phyloP scores from a whole-genome alignment of 2,113 vertebrate genomes.

The Thalassarche chlororhynchos region DNA sequence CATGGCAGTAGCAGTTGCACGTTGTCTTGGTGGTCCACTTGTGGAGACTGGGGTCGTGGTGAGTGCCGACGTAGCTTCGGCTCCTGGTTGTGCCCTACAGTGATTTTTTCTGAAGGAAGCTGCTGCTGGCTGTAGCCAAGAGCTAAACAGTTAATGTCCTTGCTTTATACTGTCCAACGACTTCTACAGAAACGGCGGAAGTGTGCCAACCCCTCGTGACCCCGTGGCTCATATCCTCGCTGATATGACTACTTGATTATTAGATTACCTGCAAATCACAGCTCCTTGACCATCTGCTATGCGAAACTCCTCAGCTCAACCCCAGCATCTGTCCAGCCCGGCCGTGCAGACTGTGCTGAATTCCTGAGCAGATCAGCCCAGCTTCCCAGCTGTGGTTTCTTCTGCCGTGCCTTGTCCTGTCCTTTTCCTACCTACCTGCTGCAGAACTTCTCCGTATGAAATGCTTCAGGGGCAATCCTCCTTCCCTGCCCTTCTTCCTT shows the following conservation, averaged over 20 bases:
- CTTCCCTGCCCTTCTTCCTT: background rate
- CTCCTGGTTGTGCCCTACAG: background rate
- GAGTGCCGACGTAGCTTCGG: accelerated
- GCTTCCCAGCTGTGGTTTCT: background rate
- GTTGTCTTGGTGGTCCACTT: accelerated
- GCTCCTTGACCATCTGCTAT: conserved; percentile 55
- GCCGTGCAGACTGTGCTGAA: background rate
- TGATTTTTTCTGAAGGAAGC: background rate
- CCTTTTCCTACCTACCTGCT: background rate
- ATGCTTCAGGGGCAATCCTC: background rate
- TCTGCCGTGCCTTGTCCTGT: background rate
- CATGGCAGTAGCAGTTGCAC: too few species aligned
- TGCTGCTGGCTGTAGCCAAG: background rate
- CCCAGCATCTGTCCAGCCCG: conserved; percentile 1
- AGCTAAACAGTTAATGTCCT: background rate
- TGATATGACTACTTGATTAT: conserved; percentile 29
- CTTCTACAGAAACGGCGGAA: background rate
- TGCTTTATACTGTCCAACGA: background rate
- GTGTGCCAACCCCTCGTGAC: background rate
- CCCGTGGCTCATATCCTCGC: background rate
- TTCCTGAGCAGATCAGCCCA: background rate
- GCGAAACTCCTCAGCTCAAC: background rate
- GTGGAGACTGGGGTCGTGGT: accelerated
- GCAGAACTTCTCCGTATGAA: accelerated
- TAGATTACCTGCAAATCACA: conserved; percentile 47